phyloP scores from a whole-genome alignment of 1,140 invertebrate genomes.

The Pogonomyrmex barbatus region DNA sequence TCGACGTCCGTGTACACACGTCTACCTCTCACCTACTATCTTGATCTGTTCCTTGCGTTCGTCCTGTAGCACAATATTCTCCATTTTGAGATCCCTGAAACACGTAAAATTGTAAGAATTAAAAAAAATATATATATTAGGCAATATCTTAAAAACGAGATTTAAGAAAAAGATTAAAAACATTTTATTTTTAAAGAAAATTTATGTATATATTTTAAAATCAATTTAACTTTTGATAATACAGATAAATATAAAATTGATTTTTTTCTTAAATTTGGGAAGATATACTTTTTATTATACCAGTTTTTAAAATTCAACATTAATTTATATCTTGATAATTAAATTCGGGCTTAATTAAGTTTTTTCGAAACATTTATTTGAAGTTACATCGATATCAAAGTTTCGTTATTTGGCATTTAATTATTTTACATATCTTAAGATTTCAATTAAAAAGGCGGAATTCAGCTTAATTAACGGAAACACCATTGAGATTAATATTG shows the following conservation, averaged over 20 bases:
- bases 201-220: not conserved
- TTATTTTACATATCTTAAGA: not conserved
- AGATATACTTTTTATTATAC: not conserved
- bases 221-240: not conserved
- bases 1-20: not conserved
- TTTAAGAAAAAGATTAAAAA: not conserved
- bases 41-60: conserved; percentile 89
- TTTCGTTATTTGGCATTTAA: not conserved
- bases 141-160: too few relatives aligned
- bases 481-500: not conserved
- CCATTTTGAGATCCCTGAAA: conserved; percentile 91
- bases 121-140: not conserved
- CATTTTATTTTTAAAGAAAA: not conserved
- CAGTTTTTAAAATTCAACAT: not conserved
- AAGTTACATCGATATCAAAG: not conserved
- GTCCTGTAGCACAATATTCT: conserved; percentile 91
- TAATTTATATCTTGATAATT: not conserved
- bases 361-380: not conserved
- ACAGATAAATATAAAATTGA: not conserved
- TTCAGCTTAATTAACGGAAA: not conserved
- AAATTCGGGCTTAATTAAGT: not conserved
- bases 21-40: conserved; percentile 88
- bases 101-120: conserved; percentile 39
- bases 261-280: not conserved
- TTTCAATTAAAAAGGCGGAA: not conserved